phyloP scores from a whole-genome alignment of 2,888 invertebrate genomes.

The Drymonia ruficornis region DNA sequence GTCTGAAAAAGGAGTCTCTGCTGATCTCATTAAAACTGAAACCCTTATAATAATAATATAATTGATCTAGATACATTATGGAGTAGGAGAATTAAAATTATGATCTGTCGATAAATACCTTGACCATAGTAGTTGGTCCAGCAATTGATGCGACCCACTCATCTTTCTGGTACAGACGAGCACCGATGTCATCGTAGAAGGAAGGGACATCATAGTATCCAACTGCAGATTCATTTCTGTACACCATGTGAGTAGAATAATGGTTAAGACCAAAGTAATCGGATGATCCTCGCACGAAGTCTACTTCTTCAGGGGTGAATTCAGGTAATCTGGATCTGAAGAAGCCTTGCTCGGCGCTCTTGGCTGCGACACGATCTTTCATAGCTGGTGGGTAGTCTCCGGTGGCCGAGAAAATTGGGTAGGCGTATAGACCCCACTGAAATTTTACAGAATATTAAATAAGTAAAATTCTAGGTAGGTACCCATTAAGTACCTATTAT shows the following conservation, averaged over 20 bases:
- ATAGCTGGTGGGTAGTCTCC: slow-evolving; percentile 87
- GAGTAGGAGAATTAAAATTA: not conserved
- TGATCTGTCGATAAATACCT: slow-evolving; percentile 18
- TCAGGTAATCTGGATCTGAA: slow-evolving; percentile 83
- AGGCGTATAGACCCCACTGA: slow-evolving; percentile 82
- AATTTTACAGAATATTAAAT: slow-evolving; percentile 33
- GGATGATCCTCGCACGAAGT: slow-evolving; percentile 79
- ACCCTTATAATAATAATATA: no score
- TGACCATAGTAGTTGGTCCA: slow-evolving; percentile 17
- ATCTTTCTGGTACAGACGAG: slow-evolving; percentile 18
- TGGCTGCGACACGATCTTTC: slow-evolving; percentile 80
- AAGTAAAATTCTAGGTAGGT: not conserved
- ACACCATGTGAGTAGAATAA: slow-evolving; percentile 82
- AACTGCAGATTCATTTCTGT: slow-evolving; percentile 48
- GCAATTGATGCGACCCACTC: slow-evolving; percentile 25
- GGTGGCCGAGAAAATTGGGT: slow-evolving; percentile 84
- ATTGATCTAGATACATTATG: no score
- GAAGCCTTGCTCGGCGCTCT: slow-evolving; percentile 84
- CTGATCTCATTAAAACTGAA: no score
- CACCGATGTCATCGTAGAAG: slow-evolving; percentile 43
- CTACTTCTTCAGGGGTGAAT: slow-evolving; percentile 85
- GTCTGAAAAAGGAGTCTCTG: no score
- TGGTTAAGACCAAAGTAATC: slow-evolving; percentile 90
- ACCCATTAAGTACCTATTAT: no score
- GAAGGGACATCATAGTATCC: slow-evolving; percentile 41